Conservation (phyloP, 1,140 invertebrate species). For the Dinoponera quadriceps region DNA sequence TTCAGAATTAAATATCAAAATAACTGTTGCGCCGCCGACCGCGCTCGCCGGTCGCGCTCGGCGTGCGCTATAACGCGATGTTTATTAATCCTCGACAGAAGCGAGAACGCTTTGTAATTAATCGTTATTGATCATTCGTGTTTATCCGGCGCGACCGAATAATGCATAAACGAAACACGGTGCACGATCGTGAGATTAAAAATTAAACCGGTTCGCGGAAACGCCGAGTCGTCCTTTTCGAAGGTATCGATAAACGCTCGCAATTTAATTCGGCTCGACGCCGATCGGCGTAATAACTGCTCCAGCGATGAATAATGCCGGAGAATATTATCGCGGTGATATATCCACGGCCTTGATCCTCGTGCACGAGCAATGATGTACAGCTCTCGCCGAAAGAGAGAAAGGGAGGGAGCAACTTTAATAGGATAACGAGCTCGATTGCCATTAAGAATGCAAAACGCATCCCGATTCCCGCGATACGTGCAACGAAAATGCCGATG, state of each 20-base stretch:
- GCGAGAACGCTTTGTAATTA: too few relatives aligned
- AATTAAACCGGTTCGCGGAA: background rate
- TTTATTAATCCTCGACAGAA: too few relatives aligned
- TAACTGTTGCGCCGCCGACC: too few relatives aligned
- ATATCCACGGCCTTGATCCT: background rate
- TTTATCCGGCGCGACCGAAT: background rate
- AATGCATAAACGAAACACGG: background rate
- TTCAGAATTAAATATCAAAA: background rate
- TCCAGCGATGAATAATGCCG: constrained; percentile 8
- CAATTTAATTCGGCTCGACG: constrained; percentile 29
- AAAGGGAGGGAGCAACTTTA: constrained; percentile 1
- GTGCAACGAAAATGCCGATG: background rate
- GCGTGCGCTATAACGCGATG: too few relatives aligned
- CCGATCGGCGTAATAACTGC: constrained; percentile 19
- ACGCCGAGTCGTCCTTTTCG: background rate
- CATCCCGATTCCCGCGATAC: background rate
- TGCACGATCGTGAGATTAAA: constrained; percentile 34
- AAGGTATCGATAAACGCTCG: background rate
- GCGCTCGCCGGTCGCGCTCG: background rate
- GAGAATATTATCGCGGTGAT: background rate
- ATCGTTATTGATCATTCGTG: too few relatives aligned
- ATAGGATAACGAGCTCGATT: constrained; percentile 9
- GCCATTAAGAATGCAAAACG: constrained; percentile 23
- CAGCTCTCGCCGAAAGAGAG: too few relatives aligned
- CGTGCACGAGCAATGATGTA: constrained; percentile 13